These are phyloP conservation scores for Perca fluviatilis DNA, from an alignment of 2,113 vertebrate genomes.

Conservation along the genomic window DNA sequence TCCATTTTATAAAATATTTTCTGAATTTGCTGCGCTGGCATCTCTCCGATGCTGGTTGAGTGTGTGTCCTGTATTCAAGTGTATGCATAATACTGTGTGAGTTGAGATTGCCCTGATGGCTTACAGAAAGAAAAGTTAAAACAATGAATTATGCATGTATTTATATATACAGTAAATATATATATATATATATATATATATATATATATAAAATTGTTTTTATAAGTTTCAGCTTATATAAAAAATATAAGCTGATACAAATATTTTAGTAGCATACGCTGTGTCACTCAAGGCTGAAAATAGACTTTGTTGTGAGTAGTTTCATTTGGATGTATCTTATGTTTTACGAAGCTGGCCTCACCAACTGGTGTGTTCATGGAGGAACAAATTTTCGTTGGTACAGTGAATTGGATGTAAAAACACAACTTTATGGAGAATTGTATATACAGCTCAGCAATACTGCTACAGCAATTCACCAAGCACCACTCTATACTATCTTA, in stretches of 20 bases:
- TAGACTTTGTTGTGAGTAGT: neutral
- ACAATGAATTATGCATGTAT: neutral
- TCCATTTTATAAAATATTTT: neutral
- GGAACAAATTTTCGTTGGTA: neutral
- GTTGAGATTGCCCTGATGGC: neutral
- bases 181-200: too few species aligned
- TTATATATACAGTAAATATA: too few species aligned
- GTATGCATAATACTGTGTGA: neutral
- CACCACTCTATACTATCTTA: neutral
- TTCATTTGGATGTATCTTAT: neutral
- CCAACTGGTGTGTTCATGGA: neutral
- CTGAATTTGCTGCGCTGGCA: conserved; percentile 11
- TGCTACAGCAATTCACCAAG: neutral
- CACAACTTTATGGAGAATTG: neutral
- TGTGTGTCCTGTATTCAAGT: conserved; percentile 3
- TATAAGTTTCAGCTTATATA: neutral
- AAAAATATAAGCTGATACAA: neutral
- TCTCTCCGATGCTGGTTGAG: neutral
- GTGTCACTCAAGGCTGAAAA: neutral
- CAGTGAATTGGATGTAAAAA: neutral
- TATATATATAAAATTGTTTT: too few species aligned
- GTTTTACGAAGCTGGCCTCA: neutral
- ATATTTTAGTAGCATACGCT: neutral
- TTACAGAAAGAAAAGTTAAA: neutral
- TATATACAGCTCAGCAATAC: neutral